Conservation (phyloP, 2,888 invertebrate genomes). For the Isotomurus palustris region DNA sequence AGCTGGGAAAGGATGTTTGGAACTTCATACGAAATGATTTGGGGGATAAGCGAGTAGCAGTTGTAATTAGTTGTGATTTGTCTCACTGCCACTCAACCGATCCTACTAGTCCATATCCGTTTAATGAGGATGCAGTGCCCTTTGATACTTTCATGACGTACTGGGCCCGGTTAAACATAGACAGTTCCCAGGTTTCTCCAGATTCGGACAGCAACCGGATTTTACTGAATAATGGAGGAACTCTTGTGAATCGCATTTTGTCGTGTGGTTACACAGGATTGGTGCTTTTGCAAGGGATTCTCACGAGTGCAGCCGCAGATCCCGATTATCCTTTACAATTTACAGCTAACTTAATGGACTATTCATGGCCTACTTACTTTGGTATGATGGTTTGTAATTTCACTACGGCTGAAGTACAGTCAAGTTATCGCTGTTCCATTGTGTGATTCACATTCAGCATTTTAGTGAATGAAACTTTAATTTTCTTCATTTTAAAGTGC, state of each 20-base stretch:
- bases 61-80: conserved; percentile 23
- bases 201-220: background rate
- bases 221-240: conserved; percentile 6
- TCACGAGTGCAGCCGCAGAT: background rate
- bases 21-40: background rate
- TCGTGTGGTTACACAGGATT: conserved; percentile 26
- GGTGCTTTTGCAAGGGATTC: conserved; percentile 17
- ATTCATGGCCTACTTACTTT: conserved; percentile 17
- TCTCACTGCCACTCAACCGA: conserved; percentile 24
- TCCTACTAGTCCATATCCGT: conserved; percentile 20
- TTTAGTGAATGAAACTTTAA: too few species aligned
- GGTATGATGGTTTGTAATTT: conserved; percentile 11
- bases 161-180: conserved; percentile 15
- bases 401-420: too few species aligned
- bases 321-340: background rate
- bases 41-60: conserved; percentile 8
- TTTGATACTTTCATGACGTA: conserved; percentile 12
- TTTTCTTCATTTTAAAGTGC: too few species aligned
- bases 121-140: background rate
- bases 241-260: background rate
- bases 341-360: background rate
- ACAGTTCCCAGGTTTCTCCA: background rate
- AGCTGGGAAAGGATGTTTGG: conserved; percentile 15
- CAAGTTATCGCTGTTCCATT: too few species aligned
- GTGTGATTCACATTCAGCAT: too few species aligned